Base-by-base conservation (phyloP, 2,797 vertebrate genomes). In the Pagetopsis macropterus region DNA sequence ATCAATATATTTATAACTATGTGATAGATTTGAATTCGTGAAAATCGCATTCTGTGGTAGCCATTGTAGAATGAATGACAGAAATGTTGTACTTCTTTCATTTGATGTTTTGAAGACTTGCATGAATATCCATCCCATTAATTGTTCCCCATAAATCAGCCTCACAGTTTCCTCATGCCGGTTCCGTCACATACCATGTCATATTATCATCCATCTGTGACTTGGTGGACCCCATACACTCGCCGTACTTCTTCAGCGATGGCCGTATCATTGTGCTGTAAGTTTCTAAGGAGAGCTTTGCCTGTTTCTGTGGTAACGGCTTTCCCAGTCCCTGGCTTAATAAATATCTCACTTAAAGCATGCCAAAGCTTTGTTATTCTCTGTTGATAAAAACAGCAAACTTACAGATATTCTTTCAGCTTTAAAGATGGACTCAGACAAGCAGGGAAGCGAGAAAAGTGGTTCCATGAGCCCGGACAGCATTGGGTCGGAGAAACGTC, bases 321-420 rank as follows among this genome's bases (percentile, higher is more conserved):
- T 90, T 87, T 82, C 65, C 85, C 73, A 85, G 66, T 83, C 85
- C 88, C 79, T 89, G 77, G 90, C 91, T 91, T 85, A 75, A 70
- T 62, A 59, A 61, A 70, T 78, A 74, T 67, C 55, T 56, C 51
- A 77, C 41, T 81, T 17, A 52, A 64, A 76, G 92, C 92, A 93
- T 94, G 91, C 78, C 75, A 72, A 80, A 84, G 61, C 75, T 63
- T 76, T 84, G 56, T 4, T 50, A 69, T 41, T 76, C 55, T 73
- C 15, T 80, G 65, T 68, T 83, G 71, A 78, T 92, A 88, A 93
- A 95, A 95, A 93, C 95, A 96, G 93, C 95, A 94, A 95, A 95
- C 96, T 97, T 95, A 95, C 84, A 98, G 97, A 94, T 99, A 94
- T 99, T 90, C 90, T 99, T 98, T 92, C 98, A 99, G 98, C 97